Evolutionary conservation across 1,140 invertebrate species (phyloP).

Genomic region (Euborellia annulipes): DNA sequence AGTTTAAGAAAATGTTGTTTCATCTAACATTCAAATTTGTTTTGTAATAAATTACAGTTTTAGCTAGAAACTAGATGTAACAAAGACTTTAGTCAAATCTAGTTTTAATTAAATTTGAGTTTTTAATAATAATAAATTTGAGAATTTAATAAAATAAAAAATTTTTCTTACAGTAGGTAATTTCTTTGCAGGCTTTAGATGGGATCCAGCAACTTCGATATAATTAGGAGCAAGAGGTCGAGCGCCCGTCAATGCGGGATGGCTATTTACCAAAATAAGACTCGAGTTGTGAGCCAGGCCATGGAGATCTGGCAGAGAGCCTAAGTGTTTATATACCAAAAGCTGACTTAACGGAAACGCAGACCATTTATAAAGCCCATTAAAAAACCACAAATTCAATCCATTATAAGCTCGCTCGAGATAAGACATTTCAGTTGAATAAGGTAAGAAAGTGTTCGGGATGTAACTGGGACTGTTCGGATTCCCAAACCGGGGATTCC

Average conservation of each 20-base stretch:
- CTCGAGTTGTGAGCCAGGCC: conserved; percentile 21
- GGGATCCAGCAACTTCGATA: conserved; percentile 29
- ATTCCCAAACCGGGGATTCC: conserved; percentile 33
- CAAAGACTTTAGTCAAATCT: no score
- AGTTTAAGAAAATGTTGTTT: no score
- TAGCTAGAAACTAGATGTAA: no score
- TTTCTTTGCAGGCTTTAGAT: conserved; percentile 18
- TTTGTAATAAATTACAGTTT: no score
- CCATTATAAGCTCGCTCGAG: conserved; percentile 35
- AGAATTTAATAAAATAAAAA: no score
- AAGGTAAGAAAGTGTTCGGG: conserved; percentile 30
- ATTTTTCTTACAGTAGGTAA: conserved; percentile 1
- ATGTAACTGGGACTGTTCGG: conserved; percentile 18
- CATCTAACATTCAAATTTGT: no score
- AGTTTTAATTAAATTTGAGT: no score
- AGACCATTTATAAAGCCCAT: no score
- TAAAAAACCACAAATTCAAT: conserved; percentile 2
- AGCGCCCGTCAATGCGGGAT: conserved; percentile 24
- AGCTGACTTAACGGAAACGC: not conserved
- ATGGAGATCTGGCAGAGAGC: conserved; percentile 10
- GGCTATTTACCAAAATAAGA: conserved; percentile 27
- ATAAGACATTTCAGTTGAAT: conserved; percentile 37
- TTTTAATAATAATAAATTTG: no score
- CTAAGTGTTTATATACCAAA: conserved; percentile 2
- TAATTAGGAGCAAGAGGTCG: conserved; percentile 24